phyloP scores from a whole-genome alignment of 2,113 vertebrate genomes.

The Leucosticte australis region DNA sequence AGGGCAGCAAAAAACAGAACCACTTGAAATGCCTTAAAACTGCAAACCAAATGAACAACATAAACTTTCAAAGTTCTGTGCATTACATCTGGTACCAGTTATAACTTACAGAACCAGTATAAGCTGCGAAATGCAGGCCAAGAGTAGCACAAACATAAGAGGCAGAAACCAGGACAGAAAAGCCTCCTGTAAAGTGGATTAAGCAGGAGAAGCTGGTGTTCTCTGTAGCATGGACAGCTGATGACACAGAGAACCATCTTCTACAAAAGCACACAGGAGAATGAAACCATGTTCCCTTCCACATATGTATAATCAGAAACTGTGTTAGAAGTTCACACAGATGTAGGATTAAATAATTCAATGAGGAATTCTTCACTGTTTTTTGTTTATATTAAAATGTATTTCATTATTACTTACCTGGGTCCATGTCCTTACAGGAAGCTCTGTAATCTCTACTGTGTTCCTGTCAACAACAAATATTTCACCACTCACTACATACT shows the following conservation, averaged over 20 bases:
- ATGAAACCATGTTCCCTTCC: not conserved
- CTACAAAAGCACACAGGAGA: not conserved
- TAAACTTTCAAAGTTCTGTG: not conserved
- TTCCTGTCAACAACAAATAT: conserved; percentile 93
- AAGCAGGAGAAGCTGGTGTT: not conserved
- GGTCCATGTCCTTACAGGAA: conserved; percentile 97
- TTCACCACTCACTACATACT: conserved; percentile 95
- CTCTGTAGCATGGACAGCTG: not conserved
- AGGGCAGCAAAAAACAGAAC: not conserved
- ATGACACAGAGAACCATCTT: not conserved
- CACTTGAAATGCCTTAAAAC: not conserved
- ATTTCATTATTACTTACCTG: conserved; percentile 77
- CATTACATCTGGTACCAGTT: not conserved
- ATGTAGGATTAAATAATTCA: not conserved
- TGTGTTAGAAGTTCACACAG: not conserved
- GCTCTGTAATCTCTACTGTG: conserved; percentile 96
- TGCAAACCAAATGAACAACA: not conserved
- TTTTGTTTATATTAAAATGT: not conserved
- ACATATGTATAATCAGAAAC: not conserved
- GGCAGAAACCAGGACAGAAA: not conserved
- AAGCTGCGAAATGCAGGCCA: not conserved
- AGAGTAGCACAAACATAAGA: not conserved
- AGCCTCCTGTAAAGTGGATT: not conserved
- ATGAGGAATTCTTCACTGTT: accelerated
- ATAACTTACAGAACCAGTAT: not conserved